These are phyloP conservation scores for Aphrocallistes beatrix DNA, from an alignment of 37 sponge, comb jelly and placozoan genomes.

Conservation along the genomic window DNA sequence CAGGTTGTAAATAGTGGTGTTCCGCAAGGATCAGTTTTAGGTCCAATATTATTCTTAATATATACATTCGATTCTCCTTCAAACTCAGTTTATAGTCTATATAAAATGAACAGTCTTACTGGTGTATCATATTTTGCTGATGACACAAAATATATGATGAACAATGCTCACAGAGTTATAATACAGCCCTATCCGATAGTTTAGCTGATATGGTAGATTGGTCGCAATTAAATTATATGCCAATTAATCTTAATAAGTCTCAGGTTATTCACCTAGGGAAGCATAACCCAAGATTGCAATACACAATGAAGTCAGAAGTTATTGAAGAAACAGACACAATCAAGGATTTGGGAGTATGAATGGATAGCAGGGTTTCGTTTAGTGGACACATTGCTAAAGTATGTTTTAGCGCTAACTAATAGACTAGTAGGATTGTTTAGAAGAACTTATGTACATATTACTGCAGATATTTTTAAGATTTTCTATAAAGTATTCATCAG, in stretches of 20 bases:
- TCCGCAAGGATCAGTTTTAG: conserved; percentile 31
- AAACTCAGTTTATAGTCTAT: background rate
- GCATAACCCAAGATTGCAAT: background rate
- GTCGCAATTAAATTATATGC: background rate
- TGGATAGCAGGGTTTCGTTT: background rate
- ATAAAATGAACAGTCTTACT: background rate
- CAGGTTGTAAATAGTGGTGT: conserved; percentile 21
- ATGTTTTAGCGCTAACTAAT: background rate
- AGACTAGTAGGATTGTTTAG: background rate
- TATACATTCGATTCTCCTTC: conserved; percentile 23
- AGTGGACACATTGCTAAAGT: background rate
- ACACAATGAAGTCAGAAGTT: background rate
- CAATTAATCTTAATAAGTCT: background rate
- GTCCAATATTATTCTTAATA: conserved; percentile 26
- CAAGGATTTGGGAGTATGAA: background rate
- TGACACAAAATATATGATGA: background rate
- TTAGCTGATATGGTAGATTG: background rate
- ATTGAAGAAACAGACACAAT: background rate
- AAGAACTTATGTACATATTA: background rate
- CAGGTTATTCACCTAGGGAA: background rate
- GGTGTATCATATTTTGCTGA: background rate
- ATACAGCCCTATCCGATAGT: background rate
- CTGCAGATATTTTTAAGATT: background rate
- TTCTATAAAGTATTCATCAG: background rate
- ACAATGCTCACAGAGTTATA: background rate